A percentile compares a stretch with the other conserved stretches of the same genome.
These are phyloP conservation scores for Mormyrus hasselquistii DNA, from an alignment of 2,797 vertebrate genomes.

Conservation along the genomic window DNA sequence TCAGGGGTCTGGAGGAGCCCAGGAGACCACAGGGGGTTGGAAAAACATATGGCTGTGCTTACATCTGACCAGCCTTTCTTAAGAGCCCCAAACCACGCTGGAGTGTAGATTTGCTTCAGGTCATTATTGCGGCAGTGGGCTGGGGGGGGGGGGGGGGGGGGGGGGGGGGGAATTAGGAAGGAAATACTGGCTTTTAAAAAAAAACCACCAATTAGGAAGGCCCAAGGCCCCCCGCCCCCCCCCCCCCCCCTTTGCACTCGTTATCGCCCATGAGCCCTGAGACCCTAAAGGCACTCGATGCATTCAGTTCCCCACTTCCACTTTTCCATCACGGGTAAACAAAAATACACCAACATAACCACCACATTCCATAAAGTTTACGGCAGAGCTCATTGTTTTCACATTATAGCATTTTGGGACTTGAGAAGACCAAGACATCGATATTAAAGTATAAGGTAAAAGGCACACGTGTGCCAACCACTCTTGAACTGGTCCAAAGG, in stretches of 20 bases:
- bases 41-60: slow-evolving; percentile 60
- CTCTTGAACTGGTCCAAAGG: neutral
- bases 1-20: slow-evolving; percentile 25
- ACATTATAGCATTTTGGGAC: neutral
- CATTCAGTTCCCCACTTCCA: neutral
- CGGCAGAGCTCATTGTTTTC: neutral
- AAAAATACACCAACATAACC: neutral
- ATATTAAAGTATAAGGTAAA: neutral
- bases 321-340: neutral
- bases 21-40: slow-evolving; percentile 57
- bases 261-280: neutral
- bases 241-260: neutral
- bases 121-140: no score
- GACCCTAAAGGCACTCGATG: neutral
- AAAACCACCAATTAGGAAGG: no score
- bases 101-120: slow-evolving; percentile 14
- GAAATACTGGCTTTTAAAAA: neutral
- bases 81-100: slow-evolving; percentile 14
- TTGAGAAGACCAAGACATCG: neutral
- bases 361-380: neutral
- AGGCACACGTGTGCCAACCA: neutral
- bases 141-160: no score
- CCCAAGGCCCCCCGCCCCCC: no score
- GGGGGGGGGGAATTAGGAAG: neutral
- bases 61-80: slow-evolving; percentile 11